Percentiles rank a stretch among this genome's conserved stretches.
phyloP scores from a whole-genome alignment of 2,797 vertebrate species.

The Muscicapa comitata region DNA sequence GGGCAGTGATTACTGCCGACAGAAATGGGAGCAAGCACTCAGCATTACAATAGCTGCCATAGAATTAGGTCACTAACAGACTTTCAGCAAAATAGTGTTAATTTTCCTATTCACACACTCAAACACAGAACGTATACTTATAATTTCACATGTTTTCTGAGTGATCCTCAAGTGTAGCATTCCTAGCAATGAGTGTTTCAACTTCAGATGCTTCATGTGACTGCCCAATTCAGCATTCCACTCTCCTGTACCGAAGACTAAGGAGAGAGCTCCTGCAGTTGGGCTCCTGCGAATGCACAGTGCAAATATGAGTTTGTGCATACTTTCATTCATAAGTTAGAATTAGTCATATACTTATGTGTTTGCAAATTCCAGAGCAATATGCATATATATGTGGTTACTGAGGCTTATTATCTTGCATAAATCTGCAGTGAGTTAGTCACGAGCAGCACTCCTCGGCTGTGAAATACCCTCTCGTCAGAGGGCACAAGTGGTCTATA shows the following conservation, averaged over 20 bases:
- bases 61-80: background rate
- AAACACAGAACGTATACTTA: background rate
- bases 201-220: background rate
- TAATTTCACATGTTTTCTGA: background rate
- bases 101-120: background rate
- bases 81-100: background rate
- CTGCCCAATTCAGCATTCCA: background rate
- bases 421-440: background rate
- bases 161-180: background rate
- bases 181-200: background rate
- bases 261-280: background rate
- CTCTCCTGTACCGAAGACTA: background rate
- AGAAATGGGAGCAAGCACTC: background rate
- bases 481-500: background rate
- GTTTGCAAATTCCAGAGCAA: background rate
- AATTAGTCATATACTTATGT: background rate
- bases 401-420: background rate
- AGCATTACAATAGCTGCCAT: background rate
- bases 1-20: background rate
- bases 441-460: fast-evolving
- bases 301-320: background rate
- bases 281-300: background rate
- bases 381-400: background rate
- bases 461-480: background rate
- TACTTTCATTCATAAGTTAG: background rate